Percentiles rank a stretch among this genome's conserved stretches.
These are phyloP conservation scores for Sebastes steindachneri DNA, from an alignment of 2,797 vertebrate species.

Conservation along the genomic window DNA sequence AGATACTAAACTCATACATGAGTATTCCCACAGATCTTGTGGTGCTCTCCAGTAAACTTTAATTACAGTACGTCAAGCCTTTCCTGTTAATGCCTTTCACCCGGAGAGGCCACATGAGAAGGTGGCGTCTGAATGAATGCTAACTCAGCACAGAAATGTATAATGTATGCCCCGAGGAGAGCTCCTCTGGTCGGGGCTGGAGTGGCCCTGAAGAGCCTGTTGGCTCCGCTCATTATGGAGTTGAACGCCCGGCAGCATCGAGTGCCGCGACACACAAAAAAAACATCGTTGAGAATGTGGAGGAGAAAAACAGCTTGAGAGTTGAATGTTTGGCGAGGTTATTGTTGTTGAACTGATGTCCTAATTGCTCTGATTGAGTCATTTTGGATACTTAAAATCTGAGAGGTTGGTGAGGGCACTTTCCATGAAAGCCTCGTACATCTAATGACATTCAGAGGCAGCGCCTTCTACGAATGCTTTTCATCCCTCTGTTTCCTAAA, in stretches of 20 bases:
- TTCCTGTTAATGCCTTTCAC: conserved; percentile 36
- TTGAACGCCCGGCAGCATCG: conserved; percentile 25
- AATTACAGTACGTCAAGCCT: conserved; percentile 35
- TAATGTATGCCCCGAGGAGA: conserved; percentile 55
- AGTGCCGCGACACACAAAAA: conserved; percentile 28
- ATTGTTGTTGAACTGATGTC: conserved; percentile 33
- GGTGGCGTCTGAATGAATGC: conserved; percentile 43
- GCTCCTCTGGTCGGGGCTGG: conserved; percentile 45
- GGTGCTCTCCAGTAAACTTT: conserved; percentile 14
- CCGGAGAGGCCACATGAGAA: conserved; percentile 36
- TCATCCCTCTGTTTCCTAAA: conserved; percentile 56
- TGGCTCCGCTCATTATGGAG: conserved; percentile 53
- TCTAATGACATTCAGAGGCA: background rate
- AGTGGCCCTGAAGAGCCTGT: conserved; percentile 63
- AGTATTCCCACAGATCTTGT: conserved; percentile 24
- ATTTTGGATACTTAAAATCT: conserved; percentile 12
- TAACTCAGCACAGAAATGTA: conserved; percentile 53
- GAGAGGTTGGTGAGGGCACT: conserved; percentile 1
- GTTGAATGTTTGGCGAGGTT: conserved; percentile 18
- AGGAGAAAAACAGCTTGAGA: conserved; percentile 19
- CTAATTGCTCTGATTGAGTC: conserved; percentile 55
- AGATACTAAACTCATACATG: background rate
- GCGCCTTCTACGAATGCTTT: conserved; percentile 21
- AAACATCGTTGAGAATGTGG: conserved; percentile 3
- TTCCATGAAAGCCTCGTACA: conserved; percentile 22